Conservation (phyloP, 2,797 vertebrate genomes). For the Austrolebias charrua region DNA sequence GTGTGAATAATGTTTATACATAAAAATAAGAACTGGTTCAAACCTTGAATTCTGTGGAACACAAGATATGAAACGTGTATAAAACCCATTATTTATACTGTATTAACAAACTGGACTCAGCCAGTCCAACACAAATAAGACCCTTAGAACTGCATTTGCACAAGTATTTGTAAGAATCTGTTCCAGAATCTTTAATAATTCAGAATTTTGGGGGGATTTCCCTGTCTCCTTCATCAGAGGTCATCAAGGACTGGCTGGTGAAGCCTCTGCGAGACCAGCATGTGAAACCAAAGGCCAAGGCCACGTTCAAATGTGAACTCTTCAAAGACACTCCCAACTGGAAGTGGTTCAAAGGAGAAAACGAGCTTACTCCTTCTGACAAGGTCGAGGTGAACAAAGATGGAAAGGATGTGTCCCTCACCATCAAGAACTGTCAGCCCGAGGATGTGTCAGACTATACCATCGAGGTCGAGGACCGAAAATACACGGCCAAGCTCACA, state of each 20-base stretch:
- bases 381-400: slow-evolving; percentile 90
- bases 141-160: not conserved
- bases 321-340: slow-evolving; percentile 93
- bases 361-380: slow-evolving; percentile 87
- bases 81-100: not conserved
- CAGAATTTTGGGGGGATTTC: not conserved
- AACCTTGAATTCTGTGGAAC: not conserved
- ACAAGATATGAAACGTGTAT: not conserved
- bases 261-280: slow-evolving; percentile 96
- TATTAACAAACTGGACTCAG: not conserved
- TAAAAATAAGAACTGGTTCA: not conserved
- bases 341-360: slow-evolving; percentile 95
- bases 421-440: slow-evolving; percentile 89
- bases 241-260: slow-evolving; percentile 96
- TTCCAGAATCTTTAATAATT: not conserved
- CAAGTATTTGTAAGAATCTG: not conserved
- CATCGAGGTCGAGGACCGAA: slow-evolving; percentile 89
- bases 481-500: slow-evolving; percentile 91
- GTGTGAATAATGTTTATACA: not conserved
- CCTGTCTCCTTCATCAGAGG: slow-evolving; percentile 80
- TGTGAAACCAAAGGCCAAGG: slow-evolving; percentile 92
- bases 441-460: slow-evolving; percentile 89
- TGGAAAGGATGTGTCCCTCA: slow-evolving; percentile 84
- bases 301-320: slow-evolving; percentile 87
- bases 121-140: not conserved